Percentiles rank a stretch among this genome's conserved stretches.
Evolutionary conservation across 1,140 invertebrate genomes (phyloP).

Genomic region (Acromyrmex charruanus): DNA sequence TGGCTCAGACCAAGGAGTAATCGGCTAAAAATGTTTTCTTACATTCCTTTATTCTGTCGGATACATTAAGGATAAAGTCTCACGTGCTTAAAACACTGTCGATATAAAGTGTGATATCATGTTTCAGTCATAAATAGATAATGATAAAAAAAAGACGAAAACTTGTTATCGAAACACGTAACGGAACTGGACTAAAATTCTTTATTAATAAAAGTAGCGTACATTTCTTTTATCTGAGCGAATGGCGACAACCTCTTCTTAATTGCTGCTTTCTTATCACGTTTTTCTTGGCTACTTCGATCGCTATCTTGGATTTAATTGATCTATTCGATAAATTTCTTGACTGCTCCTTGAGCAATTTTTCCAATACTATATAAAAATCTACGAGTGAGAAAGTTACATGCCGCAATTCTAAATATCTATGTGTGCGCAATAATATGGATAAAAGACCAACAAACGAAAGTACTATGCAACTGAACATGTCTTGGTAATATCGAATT

Average conservation of each 20-base stretch:
- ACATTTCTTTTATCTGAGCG: no score
- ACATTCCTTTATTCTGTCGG: background rate
- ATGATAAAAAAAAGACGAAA: background rate
- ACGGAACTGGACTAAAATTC: background rate
- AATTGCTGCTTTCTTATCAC: no score
- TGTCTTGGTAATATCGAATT: slow-evolving; percentile 10
- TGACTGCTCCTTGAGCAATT: background rate
- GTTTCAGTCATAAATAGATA: background rate
- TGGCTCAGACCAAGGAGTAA: background rate
- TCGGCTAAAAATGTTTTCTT: slow-evolving; percentile 27
- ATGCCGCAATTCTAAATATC: slow-evolving; percentile 11
- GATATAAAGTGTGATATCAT: slow-evolving; percentile 1
- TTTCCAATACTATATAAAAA: background rate
- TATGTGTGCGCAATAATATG: background rate
- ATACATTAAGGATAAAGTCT: background rate
- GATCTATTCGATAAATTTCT: background rate
- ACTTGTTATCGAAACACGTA: slow-evolving; percentile 5
- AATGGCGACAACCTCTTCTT: no score
- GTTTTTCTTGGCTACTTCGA: no score
- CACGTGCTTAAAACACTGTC: background rate
- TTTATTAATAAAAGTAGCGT: no score
- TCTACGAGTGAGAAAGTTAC: slow-evolving; percentile 14
- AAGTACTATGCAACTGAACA: slow-evolving; percentile 31
- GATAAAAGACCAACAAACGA: slow-evolving; percentile 46
- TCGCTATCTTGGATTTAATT: no score